Conservation (phyloP, 2,797 vertebrate genomes). For the Atherinosoma microstoma region DNA sequence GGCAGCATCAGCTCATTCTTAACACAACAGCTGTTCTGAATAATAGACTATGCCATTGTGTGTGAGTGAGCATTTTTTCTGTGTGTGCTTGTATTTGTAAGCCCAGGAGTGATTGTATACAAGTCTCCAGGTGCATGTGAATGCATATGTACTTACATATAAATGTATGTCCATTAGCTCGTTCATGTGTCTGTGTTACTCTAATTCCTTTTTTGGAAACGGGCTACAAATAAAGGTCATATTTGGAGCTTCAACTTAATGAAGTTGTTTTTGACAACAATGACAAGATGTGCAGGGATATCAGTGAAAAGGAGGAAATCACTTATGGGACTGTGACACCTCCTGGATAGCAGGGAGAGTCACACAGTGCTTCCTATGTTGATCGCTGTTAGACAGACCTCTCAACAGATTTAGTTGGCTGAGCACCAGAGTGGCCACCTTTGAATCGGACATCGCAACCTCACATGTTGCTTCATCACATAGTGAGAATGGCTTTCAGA, state of each 20-base stretch:
- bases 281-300: conserved; percentile 55
- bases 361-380: conserved; percentile 63
- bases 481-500: conserved; percentile 57
- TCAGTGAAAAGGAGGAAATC: conserved; percentile 75
- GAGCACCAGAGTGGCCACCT: conserved; percentile 32
- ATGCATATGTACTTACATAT: background rate
- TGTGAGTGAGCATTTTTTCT: conserved; percentile 15
- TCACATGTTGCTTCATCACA: conserved; percentile 2
- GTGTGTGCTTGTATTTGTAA: conserved; percentile 33
- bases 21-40: conserved; percentile 75
- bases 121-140: conserved; percentile 12
- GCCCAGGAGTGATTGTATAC: conserved; percentile 32
- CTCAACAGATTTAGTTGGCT: conserved; percentile 63
- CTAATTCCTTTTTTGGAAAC: conserved; percentile 42
- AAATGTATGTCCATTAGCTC: background rate
- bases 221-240: conserved; percentile 30
- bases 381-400: conserved; percentile 37
- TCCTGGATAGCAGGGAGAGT: conserved; percentile 53
- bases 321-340: conserved; percentile 53
- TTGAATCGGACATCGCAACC: conserved; percentile 37
- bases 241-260: conserved; percentile 42
- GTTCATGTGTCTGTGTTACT: conserved; percentile 39
- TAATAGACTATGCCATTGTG: conserved; percentile 38
- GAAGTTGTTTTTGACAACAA: conserved; percentile 49
- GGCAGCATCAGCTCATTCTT: conserved; percentile 68